Base-by-base conservation (phyloP, 2,113 vertebrate genomes). In the Neolamprologus sp. region DNA sequence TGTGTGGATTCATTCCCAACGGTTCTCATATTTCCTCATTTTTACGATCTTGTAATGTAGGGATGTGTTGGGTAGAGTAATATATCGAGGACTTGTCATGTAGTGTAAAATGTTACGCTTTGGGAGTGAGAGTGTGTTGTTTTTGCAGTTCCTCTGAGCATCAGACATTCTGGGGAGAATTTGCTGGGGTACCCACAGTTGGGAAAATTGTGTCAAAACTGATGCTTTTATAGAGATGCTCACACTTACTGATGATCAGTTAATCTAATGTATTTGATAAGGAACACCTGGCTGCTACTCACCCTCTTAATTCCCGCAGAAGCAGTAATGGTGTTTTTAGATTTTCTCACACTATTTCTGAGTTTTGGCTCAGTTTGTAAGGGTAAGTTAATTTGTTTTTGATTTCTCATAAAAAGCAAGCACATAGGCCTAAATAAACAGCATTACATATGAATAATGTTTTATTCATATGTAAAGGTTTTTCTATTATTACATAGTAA, bases 31-130 rank as follows among this genome's bases (percentile, higher is more conserved):
- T 33, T 60, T 33, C 57, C 57, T 60, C 3, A 33, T 33, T 33
- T 33, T 19, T 60, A 31, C 0, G 0, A 60, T 31, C 28, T 60
- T 31, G 14, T 60, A 60, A 33, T 0, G 0, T 33, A 31, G 3
- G 28, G 28, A 60, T 5, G 2, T 60, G 26, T 60, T 60, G 57
- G 57, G 28, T 60, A 33, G 57, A 17, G 57, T 60, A 60, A 60
- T 60, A 60, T 33, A 31, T 17, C 0, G 1, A 31, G 14, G 28
- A 33, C 2, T 60, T 60, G 28, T 60, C 28, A 60, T 17, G 8
- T 33, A 60, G 8, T 17, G 2, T 60, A 60, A 60, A 60, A 60
- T 33, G 9, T 33, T 31, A 33, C 0, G 2, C 57, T 33, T 60
- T 60, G 57, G 28, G 57, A 60, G 16, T 3, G 57, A 33, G 14